Conservation (phyloP, 2,888 invertebrate species). For the Drosophila infuscata region DNA sequence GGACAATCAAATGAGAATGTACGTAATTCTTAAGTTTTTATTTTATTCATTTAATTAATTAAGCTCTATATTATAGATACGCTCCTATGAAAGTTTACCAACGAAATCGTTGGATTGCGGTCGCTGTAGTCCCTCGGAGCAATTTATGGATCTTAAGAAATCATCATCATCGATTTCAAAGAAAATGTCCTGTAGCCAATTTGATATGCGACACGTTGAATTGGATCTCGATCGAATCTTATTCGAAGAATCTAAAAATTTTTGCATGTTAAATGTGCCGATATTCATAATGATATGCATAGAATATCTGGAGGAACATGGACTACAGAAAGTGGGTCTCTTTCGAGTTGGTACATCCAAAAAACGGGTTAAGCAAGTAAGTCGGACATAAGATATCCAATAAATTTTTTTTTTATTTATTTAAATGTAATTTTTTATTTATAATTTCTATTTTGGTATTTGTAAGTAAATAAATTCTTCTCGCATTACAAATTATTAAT, state of each 20-base stretch:
- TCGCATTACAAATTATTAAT: not conserved
- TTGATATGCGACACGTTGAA: constrained; percentile 84
- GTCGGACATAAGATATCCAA: constrained; percentile 30
- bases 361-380: constrained; percentile 95
- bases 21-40: constrained; percentile 14
- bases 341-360: constrained; percentile 97
- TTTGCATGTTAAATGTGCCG: constrained; percentile 87
- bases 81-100: constrained; percentile 91
- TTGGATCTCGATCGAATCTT: constrained; percentile 32
- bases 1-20: constrained; percentile 64
- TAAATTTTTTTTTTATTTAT: not conserved
- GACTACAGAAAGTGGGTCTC: constrained; percentile 93
- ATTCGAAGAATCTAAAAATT: constrained; percentile 81
- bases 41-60: not conserved
- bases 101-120: constrained; percentile 72
- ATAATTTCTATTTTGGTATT: not conserved
- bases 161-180: constrained; percentile 82
- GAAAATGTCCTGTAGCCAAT: constrained; percentile 86
- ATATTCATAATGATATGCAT: constrained; percentile 92
- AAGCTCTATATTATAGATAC: constrained; percentile 86
- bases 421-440: not conserved
- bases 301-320: constrained; percentile 92
- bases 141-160: constrained; percentile 81
- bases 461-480: not conserved
- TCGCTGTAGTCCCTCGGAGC: constrained; percentile 21